These are phyloP conservation scores for Anneissia japonica DNA, from an alignment of 35 echinoderm and acorn worm species.

Conservation along the genomic window DNA sequence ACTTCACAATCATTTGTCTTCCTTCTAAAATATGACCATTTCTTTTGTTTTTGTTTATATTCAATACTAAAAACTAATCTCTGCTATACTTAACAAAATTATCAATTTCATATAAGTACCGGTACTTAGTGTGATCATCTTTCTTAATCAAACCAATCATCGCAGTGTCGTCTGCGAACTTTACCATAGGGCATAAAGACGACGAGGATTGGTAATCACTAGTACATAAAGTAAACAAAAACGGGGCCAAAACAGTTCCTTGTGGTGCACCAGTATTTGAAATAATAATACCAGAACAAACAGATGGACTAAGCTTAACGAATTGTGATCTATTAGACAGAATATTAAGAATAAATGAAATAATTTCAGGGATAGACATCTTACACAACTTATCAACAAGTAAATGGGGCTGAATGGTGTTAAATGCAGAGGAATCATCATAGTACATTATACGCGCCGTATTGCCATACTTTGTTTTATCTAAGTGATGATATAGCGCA, in stretches of 20 bases:
- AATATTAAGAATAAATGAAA: no score
- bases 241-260: neutral
- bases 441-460: conserved; percentile 25
- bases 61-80: neutral
- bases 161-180: conserved; percentile 29
- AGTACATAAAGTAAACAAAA: conserved; percentile 36
- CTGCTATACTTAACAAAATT: conserved; percentile 15
- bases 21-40: no score
- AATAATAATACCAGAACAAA: neutral
- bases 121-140: conserved; percentile 6
- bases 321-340: no score
- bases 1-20: no score
- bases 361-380: neutral
- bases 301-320: neutral
- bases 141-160: conserved; percentile 16
- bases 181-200: conserved; percentile 2
- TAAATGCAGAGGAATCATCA: conserved; percentile 53
- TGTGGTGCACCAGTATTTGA: neutral
- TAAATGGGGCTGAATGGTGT: conserved; percentile 27
- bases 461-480: conserved; percentile 16
- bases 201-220: conserved; percentile 1
- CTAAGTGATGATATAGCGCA: conserved; percentile 33
- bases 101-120: neutral
- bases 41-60: no score
- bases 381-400: neutral